phyloP scores from a whole-genome alignment of 1,140 invertebrate genomes.

The Melipona quadrifasciata region DNA sequence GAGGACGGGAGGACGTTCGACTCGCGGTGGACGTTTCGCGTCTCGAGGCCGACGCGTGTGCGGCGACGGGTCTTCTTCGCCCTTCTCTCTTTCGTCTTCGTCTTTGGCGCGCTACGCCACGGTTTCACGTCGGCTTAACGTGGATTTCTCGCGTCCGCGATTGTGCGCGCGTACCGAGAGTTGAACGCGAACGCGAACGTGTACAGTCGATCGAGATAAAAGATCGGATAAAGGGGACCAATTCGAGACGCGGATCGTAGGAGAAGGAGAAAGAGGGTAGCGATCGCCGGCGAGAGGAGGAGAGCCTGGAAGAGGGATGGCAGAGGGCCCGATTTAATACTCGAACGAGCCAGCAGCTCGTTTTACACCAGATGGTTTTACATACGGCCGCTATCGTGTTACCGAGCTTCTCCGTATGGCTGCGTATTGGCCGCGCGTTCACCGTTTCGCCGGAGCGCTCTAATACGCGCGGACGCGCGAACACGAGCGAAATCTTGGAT shows the following conservation, averaged over 20 bases:
- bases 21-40: slow-evolving; percentile 7
- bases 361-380: slow-evolving; percentile 81
- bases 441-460: slow-evolving; percentile 30
- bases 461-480: slow-evolving; percentile 52
- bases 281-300: slow-evolving; percentile 41
- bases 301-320: slow-evolving; percentile 47
- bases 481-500: not conserved
- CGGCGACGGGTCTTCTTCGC: slow-evolving; percentile 49
- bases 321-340: slow-evolving; percentile 80
- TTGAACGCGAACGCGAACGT: not conserved
- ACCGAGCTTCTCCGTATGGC: slow-evolving; percentile 67
- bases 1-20: slow-evolving; percentile 53
- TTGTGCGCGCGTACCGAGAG: not conserved
- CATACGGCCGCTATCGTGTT: slow-evolving; percentile 79
- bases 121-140: slow-evolving; percentile 42
- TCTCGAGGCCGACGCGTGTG: slow-evolving; percentile 26
- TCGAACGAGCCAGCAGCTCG: slow-evolving; percentile 78
- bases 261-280: not conserved
- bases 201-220: not conserved
- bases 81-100: slow-evolving; percentile 18
- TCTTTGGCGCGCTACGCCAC: slow-evolving; percentile 35
- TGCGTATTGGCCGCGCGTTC: slow-evolving; percentile 23
- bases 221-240: slow-evolving; percentile 43
- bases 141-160: slow-evolving; percentile 52
- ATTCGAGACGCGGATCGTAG: slow-evolving; percentile 50